phyloP scores from a whole-genome alignment of 2,113 vertebrate genomes.

The Lipotes vexillifer region DNA sequence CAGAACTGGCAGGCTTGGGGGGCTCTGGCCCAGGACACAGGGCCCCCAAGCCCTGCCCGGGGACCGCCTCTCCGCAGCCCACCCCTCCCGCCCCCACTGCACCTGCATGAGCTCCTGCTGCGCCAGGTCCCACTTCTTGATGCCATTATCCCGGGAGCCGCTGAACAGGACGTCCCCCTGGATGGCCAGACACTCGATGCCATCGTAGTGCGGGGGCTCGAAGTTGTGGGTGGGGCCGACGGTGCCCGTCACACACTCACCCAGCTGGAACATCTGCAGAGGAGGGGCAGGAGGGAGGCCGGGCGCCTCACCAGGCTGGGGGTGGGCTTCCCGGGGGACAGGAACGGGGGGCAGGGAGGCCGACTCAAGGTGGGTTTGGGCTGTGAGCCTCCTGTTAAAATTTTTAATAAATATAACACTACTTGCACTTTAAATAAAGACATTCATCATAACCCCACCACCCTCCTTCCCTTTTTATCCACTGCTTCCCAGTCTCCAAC shows the following conservation, averaged over 20 bases:
- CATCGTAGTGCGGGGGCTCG: slow-evolving; percentile 96
- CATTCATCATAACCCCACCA: neutral
- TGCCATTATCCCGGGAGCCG: slow-evolving; percentile 95
- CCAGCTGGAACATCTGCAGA: slow-evolving; percentile 91
- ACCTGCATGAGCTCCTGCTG: slow-evolving; percentile 97
- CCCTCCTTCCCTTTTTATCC: neutral
- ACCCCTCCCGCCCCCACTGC: neutral
- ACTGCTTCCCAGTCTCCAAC: neutral
- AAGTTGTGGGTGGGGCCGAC: slow-evolving; percentile 95
- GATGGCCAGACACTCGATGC: slow-evolving; percentile 94
- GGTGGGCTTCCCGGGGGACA: accelerated
- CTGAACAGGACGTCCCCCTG: slow-evolving; percentile 93
- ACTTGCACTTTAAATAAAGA: neutral
- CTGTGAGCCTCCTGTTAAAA: neutral
- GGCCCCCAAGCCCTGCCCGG: neutral
- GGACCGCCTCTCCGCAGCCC: neutral
- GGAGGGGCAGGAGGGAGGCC: accelerated
- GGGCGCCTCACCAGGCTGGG: neutral
- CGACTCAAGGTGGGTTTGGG: neutral
- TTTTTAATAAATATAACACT: neutral
- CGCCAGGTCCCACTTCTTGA: slow-evolving; percentile 98
- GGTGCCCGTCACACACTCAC: slow-evolving; percentile 88
- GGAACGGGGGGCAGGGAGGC: neutral
- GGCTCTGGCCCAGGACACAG: neutral
- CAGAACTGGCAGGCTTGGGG: neutral